Percentiles rank a stretch among this genome's conserved stretches.
Evolutionary conservation across 2,888 invertebrate genomes (phyloP).

Genomic region (Synergus itoensis): DNA sequence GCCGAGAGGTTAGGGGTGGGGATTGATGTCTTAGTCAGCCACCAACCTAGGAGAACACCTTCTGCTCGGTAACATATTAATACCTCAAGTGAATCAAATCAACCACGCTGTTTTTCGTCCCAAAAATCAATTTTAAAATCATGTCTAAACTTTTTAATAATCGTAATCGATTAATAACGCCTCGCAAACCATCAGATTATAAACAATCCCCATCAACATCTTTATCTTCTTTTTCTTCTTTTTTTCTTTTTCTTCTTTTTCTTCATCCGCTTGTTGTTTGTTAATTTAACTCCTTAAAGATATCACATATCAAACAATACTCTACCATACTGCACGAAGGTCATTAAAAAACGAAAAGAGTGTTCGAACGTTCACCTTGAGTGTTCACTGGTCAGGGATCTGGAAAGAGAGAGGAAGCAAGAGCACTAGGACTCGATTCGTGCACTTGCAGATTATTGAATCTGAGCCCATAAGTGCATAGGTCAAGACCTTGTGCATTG

Average conservation of each 20-base stretch:
- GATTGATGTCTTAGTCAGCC: slow-evolving; percentile 71
- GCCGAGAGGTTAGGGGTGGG: slow-evolving; percentile 60
- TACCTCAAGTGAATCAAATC: no score
- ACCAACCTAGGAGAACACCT: slow-evolving; percentile 48
- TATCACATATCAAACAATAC: background rate
- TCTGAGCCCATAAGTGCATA: slow-evolving; percentile 45
- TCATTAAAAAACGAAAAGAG: background rate
- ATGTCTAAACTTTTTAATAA: no score
- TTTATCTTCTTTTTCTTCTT: no score
- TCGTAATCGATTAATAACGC: no score
- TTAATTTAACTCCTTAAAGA: background rate
- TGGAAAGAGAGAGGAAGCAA: slow-evolving; percentile 19
- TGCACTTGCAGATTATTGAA: slow-evolving; percentile 33
- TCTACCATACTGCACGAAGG: background rate
- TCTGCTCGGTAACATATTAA: background rate
- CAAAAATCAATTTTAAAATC: no score
- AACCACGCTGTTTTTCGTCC: no score
- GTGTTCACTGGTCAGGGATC: slow-evolving; percentile 9
- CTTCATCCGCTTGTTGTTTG: background rate
- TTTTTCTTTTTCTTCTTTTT: background rate
- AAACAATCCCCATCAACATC: no score
- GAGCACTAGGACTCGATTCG: slow-evolving; percentile 45
- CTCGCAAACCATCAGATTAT: no score
- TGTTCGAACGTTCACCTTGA: background rate
- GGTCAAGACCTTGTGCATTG: slow-evolving; percentile 52